Base-by-base conservation (phyloP, 2,888 invertebrate genomes). In the Rhyacophila evoluta region DNA sequence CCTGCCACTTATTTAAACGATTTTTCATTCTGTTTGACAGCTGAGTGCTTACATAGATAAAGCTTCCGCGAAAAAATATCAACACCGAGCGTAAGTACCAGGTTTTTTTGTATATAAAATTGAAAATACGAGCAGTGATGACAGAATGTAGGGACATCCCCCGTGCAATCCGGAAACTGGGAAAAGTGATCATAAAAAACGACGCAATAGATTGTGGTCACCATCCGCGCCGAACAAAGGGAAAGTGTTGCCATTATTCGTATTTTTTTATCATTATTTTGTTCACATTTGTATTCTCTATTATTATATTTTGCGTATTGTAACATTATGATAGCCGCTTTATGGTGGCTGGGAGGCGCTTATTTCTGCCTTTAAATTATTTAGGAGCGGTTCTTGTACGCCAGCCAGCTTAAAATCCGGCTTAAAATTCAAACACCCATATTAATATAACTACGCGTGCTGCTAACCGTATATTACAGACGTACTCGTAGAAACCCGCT, bases 161-260 rank as follows among this genome's bases (percentile, higher is more conserved):
- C 39, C 12, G n/a, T n/a, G n/a, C 39, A 39, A 12, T 12, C 41
- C 41, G 41, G 41, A 41, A 41, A 15, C 55, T 55, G 19, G 19
- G 10, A 55, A 55, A 55, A 55, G 55, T 19, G 55, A 19, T 55
- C 55, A 55, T 55, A 55, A 55, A 55, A 25, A 55, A 25, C 19
- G 55, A 19, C 25, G 55, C 55, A 55, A 55, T 55, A 55, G 55
- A 55, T 55, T 55, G 55, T 19, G 55, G 55, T 55, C 10, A 19
- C 25, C 55, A 19, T 19, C 55, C 55, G 55, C 12, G 6, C 15
- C 55, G 55, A 55, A 55, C 55, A 55, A 55, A 8, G 55, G 55
- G 55, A 15, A 10, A 55, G 55, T 55, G 55, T 55, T 55, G 25
- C 8, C 55, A 55, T 55, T 25, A 55, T 10, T 55, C 25, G 15